Conservation (phyloP, 2,888 invertebrate species). For the Escarpia spicata region DNA sequence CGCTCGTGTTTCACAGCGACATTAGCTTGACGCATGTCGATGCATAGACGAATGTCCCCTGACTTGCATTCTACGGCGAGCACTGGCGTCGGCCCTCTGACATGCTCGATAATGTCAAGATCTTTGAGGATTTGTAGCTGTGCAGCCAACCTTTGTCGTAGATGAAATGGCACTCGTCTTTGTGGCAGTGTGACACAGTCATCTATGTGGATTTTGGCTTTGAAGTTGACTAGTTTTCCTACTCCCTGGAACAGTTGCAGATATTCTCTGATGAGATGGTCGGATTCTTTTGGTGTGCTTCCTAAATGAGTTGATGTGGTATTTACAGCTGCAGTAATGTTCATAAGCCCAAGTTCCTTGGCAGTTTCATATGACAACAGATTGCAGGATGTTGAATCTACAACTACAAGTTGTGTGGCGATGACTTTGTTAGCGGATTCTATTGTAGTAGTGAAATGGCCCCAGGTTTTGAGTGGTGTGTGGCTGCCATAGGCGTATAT, state of each 20-base stretch:
- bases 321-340: no score
- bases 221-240: slow-evolving; percentile 32
- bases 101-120: slow-evolving; percentile 48
- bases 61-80: slow-evolving; percentile 45
- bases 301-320: no score
- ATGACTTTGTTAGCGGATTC: no score
- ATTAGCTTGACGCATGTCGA: slow-evolving; percentile 44
- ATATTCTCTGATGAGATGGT: neutral
- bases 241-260: slow-evolving; percentile 18
- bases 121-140: slow-evolving; percentile 43
- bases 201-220: slow-evolving; percentile 40
- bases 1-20: slow-evolving; percentile 31
- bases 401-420: no score
- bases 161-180: slow-evolving; percentile 43
- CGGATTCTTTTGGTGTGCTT: no score
- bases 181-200: slow-evolving; percentile 37
- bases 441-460: no score
- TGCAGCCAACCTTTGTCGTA: slow-evolving; percentile 41
- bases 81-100: slow-evolving; percentile 47
- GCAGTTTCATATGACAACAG: no score
- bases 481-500: no score
- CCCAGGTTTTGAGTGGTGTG: no score
- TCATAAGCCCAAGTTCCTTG: no score
- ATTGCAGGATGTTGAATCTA: no score
- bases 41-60: slow-evolving; percentile 43